These are phyloP conservation scores for Pseudochromis fuscus DNA, from an alignment of 2,797 vertebrate genomes.

Conservation along the genomic window DNA sequence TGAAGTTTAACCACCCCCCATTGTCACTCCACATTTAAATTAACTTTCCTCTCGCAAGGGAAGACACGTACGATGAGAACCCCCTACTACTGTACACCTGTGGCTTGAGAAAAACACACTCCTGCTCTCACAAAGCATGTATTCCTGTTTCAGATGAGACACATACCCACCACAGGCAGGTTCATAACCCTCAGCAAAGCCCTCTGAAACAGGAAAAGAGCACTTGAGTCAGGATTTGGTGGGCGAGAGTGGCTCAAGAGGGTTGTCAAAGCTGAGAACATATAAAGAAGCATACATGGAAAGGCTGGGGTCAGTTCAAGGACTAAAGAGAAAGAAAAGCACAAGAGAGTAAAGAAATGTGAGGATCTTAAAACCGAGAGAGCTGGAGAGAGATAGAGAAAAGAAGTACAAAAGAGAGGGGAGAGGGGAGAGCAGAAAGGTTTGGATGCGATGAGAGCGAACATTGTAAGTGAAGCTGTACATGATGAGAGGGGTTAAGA, in stretches of 20 bases:
- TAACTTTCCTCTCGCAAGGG: conserved; percentile 39
- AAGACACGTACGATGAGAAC: conserved; percentile 22
- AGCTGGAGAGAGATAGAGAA: conserved; percentile 37
- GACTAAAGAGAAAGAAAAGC: conserved; percentile 61
- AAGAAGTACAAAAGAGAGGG: conserved; percentile 45
- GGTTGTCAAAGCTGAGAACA: conserved; percentile 62
- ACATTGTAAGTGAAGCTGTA: conserved; percentile 68
- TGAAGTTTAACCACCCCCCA: not conserved
- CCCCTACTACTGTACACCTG: conserved; percentile 62
- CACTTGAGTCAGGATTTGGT: conserved; percentile 68
- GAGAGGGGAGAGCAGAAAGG: conserved; percentile 53
- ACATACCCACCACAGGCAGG: conserved; percentile 47
- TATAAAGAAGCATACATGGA: conserved; percentile 57
- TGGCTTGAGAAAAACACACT: conserved; percentile 66
- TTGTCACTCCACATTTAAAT: conserved; percentile 45
- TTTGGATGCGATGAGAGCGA: conserved; percentile 67
- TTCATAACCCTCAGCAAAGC: conserved; percentile 47
- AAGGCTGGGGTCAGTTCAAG: conserved; percentile 64
- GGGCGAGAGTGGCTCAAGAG: conserved; percentile 60
- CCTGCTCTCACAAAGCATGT: conserved; percentile 49
- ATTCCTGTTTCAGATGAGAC: conserved; percentile 43
- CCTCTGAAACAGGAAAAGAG: conserved; percentile 67
- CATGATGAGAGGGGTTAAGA: conserved; percentile 61
- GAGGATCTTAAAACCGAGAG: conserved; percentile 48
- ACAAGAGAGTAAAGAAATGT: conserved; percentile 52